Conservation (phyloP, 2,888 invertebrate species). For the Arctia plantaginis region DNA sequence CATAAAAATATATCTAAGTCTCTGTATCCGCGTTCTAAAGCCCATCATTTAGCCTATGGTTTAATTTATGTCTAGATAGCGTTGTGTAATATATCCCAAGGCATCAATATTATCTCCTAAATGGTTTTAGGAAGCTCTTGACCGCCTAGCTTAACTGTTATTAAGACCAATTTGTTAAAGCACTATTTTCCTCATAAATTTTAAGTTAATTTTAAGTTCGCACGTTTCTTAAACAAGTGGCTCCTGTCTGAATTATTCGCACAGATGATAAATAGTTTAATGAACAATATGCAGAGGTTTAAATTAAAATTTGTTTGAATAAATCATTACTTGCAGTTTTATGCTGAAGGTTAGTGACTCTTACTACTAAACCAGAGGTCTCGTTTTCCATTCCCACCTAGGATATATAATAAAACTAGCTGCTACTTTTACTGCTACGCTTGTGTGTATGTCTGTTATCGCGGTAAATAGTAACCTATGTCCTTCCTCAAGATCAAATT, state of each 20-base stretch:
- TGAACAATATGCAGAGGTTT: constrained; percentile 18
- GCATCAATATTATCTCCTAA: neutral
- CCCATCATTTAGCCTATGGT: neutral
- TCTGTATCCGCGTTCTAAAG: neutral
- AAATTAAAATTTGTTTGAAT: constrained; percentile 19
- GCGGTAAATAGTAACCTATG: too few species aligned
- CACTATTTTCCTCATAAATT: constrained; percentile 2
- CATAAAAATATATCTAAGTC: neutral
- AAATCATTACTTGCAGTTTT: too few species aligned
- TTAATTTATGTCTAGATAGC: neutral
- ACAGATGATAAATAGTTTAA: constrained; percentile 8
- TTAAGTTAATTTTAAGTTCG: constrained; percentile 8
- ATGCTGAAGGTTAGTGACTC: too few species aligned
- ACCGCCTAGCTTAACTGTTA: constrained; percentile 1
- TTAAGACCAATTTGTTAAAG: neutral
- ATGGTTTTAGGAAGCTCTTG: neutral
- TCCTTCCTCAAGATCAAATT: too few species aligned
- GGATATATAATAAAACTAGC: too few species aligned
- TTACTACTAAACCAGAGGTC: too few species aligned
- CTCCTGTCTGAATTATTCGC: constrained; percentile 5
- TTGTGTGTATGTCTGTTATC: too few species aligned
- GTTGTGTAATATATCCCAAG: neutral
- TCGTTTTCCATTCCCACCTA: too few species aligned
- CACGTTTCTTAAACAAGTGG: neutral
- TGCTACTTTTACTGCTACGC: too few species aligned